phyloP scores from a whole-genome alignment of 2,113 vertebrate species.

The Myotis yumanensis region DNA sequence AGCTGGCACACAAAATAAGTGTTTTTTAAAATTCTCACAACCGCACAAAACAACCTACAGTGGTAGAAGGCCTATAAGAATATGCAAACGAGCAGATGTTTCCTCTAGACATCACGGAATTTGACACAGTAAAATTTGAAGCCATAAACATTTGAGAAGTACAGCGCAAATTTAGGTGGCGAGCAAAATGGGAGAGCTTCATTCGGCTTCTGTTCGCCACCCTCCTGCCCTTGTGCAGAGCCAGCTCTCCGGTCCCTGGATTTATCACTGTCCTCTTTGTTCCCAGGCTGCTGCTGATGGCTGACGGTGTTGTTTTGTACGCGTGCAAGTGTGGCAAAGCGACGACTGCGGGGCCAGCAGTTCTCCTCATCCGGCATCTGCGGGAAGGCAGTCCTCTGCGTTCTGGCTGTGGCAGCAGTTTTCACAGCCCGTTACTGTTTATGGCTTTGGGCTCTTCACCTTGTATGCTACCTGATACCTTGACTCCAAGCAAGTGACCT shows the following conservation, averaged over 20 bases:
- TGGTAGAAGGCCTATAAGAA: neutral
- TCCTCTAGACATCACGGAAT: neutral
- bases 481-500: conserved; percentile 45
- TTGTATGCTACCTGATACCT: conserved; percentile 33
- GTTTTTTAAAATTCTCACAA: neutral
- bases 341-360: neutral
- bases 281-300: neutral
- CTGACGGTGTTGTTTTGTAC: neutral
- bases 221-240: neutral
- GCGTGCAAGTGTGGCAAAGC: neutral
- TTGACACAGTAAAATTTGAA: neutral
- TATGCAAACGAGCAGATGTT: neutral
- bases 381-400: neutral
- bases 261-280: neutral
- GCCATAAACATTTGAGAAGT: neutral
- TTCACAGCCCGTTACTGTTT: conserved; percentile 49
- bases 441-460: conserved; percentile 30
- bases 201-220: no score
- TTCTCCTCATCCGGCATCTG: neutral
- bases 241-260: neutral
- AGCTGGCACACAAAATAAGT: neutral
- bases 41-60: neutral
- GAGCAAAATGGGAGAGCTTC: neutral
- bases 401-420: neutral
- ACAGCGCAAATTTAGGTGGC: neutral